Evolutionary conservation across 2,797 vertebrate species (phyloP), one percentile per base, ranked within the genome.

Genomic region (Peromyscus attwateri): DNA sequence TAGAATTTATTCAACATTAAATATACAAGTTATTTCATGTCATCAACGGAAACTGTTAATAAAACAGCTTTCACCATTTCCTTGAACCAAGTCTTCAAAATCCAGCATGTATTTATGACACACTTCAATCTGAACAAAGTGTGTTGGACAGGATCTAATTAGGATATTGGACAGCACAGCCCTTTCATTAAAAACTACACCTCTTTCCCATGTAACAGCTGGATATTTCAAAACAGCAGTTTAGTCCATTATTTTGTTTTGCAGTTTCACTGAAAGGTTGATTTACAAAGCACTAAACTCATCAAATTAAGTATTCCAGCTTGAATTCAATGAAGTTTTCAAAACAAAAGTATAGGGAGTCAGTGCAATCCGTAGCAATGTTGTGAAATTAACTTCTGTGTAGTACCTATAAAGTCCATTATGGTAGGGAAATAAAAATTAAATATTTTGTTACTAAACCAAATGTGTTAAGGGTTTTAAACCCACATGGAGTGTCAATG

Each of bases 251-350:
- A 71, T 97, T 97, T 95, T 92, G 95, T 82, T 21, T 17, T 90
- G 89, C 85, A 95, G 37, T 81, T 37, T 96, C 91, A 71, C 29
- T 81, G 60, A 94, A 93, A 70, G 31, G 31, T 71, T 80, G 23
- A 95, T 92, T 97, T 93, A 92, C 16, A 83, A 92, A 97, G 89
- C 88, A 97, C 43, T 96, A 85, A 91, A 83, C 29, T 81, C 25
- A 91, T 81, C 75, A 92, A 87, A 82, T 52, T 29, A 89, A 95
- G 29, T 75, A 40, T 29, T n/a, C 62, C 87, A 19, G 43, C 49
- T 95, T 96, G 71, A 87, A 43, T 92, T 77, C 85, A 10, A 71
- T 68, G 27, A 95, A 95, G 23, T 55, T 93, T 64, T 79, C 60
- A 64, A 76, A 76, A 52, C 25, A 3, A 57, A 95, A 21, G 3